Evolutionary conservation across 1,140 invertebrate species (phyloP).

Genomic region (Goniozus legneri): DNA sequence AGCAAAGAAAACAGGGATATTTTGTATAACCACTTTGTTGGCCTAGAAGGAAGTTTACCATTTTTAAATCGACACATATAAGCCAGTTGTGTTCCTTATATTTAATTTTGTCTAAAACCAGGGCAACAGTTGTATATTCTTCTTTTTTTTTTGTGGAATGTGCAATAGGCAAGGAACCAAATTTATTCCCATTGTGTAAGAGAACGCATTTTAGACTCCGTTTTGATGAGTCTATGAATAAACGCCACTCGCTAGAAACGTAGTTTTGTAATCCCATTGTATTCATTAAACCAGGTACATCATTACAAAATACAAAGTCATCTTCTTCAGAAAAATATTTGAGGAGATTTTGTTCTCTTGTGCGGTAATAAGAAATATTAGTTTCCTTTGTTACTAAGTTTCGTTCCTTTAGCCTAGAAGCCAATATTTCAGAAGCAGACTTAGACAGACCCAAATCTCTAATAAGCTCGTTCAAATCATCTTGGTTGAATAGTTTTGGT

Average conservation of each 20-base stretch:
- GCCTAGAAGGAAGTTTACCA: background rate
- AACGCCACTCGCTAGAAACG: background rate
- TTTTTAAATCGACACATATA: slow-evolving; percentile 6
- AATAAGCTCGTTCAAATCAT: slow-evolving; percentile 34
- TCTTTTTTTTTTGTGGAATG: background rate
- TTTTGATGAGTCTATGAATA: slow-evolving; percentile 5
- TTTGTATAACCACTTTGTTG: background rate
- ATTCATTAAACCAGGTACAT: slow-evolving; percentile 23
- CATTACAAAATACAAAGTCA: slow-evolving; percentile 25
- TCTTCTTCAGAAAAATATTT: slow-evolving; percentile 20
- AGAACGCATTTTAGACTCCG: slow-evolving; percentile 5
- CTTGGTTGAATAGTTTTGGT: slow-evolving; percentile 21
- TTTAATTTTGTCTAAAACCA: background rate
- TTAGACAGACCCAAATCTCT: slow-evolving; percentile 29
- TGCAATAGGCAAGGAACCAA: background rate
- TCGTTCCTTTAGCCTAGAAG: slow-evolving; percentile 20
- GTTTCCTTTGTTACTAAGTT: background rate
- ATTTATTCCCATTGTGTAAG: background rate
- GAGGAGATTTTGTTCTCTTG: slow-evolving; percentile 11
- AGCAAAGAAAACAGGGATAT: slow-evolving; percentile 1
- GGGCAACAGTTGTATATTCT: background rate
- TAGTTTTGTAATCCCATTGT: background rate
- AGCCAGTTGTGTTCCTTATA: background rate
- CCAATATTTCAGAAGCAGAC: slow-evolving; percentile 24
- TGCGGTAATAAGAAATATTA: slow-evolving; percentile 19